A percentile compares a stretch with the other conserved stretches of the same genome.
Evolutionary conservation across 2,797 vertebrate species (phyloP).

Genomic region (Micropoecilia bifurca): DNA sequence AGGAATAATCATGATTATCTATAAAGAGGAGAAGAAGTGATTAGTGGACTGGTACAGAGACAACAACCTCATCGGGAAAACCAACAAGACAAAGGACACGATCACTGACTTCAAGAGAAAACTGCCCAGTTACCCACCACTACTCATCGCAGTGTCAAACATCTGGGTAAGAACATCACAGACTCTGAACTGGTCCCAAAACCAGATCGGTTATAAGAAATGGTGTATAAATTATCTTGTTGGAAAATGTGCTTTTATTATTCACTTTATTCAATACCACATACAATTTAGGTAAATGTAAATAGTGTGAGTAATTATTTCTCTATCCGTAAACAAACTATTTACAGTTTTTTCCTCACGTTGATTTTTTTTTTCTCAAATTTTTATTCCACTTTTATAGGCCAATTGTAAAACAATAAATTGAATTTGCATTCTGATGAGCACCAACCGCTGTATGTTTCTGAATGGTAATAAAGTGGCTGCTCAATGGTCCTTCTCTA

Average conservation of each 20-base stretch:
- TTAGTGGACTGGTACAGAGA: not conserved
- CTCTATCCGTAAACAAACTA: too few relatives aligned
- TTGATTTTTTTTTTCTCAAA: not conserved
- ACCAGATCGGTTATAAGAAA: not conserved
- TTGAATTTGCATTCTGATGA: not conserved
- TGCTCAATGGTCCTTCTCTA: not conserved
- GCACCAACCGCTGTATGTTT: not conserved
- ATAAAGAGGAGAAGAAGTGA: not conserved
- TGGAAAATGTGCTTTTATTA: not conserved
- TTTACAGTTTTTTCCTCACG: not conserved
- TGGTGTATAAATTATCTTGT: too few relatives aligned
- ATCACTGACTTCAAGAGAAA: not conserved
- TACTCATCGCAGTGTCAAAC: too few relatives aligned
- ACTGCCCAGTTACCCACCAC: not conserved
- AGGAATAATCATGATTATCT: too few relatives aligned
- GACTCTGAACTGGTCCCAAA: too few relatives aligned
- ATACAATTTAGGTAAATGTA: not conserved
- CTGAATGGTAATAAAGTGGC: not conserved
- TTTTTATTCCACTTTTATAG: not conserved
- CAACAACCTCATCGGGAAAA: too few relatives aligned
- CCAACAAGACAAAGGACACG: not conserved
- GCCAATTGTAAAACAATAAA: not conserved
- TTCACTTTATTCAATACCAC: not conserved
- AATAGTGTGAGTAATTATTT: not conserved
- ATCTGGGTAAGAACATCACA: too few relatives aligned